These are phyloP conservation scores for Spialia ferax DNA, from an alignment of 2,888 invertebrate genomes.

Conservation along the genomic window DNA sequence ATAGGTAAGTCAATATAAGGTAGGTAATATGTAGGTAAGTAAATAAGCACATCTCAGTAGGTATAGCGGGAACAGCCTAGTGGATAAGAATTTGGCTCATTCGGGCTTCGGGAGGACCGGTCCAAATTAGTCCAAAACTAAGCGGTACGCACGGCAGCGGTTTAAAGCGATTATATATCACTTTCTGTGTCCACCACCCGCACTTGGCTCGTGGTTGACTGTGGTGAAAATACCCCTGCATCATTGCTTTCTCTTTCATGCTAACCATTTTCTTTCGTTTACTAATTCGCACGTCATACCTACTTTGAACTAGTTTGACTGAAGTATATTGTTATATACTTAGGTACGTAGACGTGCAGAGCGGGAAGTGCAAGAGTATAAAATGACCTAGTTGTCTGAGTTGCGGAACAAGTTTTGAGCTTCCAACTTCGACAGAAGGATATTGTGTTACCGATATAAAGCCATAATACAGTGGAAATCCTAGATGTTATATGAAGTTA, in stretches of 20 bases:
- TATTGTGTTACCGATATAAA: conserved; percentile 29
- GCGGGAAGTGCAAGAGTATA: conserved; percentile 15
- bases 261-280: neutral
- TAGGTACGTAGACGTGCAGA: neutral
- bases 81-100: too few species aligned
- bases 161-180: too few species aligned
- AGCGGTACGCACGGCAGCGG: too few species aligned
- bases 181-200: too few species aligned
- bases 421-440: conserved; percentile 24
- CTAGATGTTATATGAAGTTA: neutral
- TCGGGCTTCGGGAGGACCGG: too few species aligned
- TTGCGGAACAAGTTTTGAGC: conserved; percentile 29
- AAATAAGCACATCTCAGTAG: too few species aligned
- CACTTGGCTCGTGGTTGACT: too few species aligned
- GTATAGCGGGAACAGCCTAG: too few species aligned
- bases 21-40: too few species aligned
- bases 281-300: neutral
- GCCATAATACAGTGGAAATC: neutral
- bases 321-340: neutral
- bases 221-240: neutral
- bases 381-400: conserved; percentile 34
- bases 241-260: neutral
- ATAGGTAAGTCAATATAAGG: too few species aligned
- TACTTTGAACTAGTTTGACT: conserved; percentile 14
- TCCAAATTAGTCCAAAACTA: too few species aligned